phyloP scores from a whole-genome alignment of 1,140 invertebrate species.

The Meloidogyne exigua region DNA sequence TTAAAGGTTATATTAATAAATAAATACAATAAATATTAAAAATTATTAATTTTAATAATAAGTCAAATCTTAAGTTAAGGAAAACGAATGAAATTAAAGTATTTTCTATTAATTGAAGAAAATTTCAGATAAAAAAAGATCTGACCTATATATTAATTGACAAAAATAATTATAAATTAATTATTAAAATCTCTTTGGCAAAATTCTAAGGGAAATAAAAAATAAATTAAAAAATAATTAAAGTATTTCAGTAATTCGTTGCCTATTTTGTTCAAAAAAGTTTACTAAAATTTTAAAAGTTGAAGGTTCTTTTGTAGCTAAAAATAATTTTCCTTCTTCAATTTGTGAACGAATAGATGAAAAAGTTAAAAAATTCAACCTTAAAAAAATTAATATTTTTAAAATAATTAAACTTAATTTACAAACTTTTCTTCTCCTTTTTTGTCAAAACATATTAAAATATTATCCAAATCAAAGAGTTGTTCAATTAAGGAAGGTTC shows the following conservation, averaged over 20 bases:
- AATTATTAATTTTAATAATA: no score
- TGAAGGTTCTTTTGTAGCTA: not conserved
- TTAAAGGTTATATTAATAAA: no score
- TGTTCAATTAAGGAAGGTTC: slow-evolving; percentile 17
- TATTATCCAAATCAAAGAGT: slow-evolving; percentile 14
- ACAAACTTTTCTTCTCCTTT: not conserved
- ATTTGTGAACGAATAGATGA: not conserved
- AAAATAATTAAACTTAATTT: no score
- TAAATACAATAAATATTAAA: no score
- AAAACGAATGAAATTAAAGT: no score
- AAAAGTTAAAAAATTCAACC: not conserved
- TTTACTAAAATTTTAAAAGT: not conserved
- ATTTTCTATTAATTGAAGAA: no score
- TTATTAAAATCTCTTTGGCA: not conserved
- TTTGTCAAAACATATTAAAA: slow-evolving; percentile 2
- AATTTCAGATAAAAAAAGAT: no score
- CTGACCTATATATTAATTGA: no score
- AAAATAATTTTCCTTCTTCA: not conserved
- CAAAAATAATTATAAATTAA: no score
- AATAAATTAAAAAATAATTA: not conserved
- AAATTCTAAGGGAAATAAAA: no score
- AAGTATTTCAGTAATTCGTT: not conserved
- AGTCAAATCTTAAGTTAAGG: no score
- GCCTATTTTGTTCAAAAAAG: not conserved
- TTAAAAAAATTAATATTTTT: no score